phyloP scores from a whole-genome alignment of 2,797 vertebrate species.

The Lepilemur ruficaudatus region DNA sequence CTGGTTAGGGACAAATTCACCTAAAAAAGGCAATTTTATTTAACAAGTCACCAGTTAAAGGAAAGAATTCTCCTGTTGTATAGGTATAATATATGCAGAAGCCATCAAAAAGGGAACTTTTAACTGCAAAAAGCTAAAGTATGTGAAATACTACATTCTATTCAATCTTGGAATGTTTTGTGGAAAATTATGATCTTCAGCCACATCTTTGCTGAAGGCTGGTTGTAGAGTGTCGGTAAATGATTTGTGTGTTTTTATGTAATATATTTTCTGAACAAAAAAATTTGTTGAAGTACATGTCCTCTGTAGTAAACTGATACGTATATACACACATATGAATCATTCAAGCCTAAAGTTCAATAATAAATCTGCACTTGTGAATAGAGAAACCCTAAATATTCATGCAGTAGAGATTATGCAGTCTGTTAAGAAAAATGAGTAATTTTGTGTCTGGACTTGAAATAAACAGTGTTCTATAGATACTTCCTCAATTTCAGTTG shows the following conservation, averaged over 20 bases:
- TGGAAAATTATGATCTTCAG: slow-evolving; percentile 35
- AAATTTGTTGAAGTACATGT: slow-evolving; percentile 43
- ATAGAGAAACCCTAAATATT: slow-evolving; percentile 60
- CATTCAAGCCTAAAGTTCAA: slow-evolving; percentile 58
- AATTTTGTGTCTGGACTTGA: slow-evolving; percentile 71
- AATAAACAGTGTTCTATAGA: slow-evolving; percentile 77
- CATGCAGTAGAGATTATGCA: slow-evolving; percentile 62
- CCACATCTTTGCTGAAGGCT: slow-evolving; percentile 35
- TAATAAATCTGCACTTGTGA: slow-evolving; percentile 54
- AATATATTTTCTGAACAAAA: slow-evolving; percentile 59
- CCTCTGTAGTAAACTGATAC: slow-evolving; percentile 49
- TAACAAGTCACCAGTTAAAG: neutral
- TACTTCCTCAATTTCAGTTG: slow-evolving; percentile 38
- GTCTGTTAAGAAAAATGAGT: slow-evolving; percentile 69
- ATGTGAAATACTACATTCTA: slow-evolving; percentile 3
- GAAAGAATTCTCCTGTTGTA: neutral
- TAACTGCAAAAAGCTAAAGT: slow-evolving; percentile 18
- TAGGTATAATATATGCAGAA: neutral
- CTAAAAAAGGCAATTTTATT: neutral
- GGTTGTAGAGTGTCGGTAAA: slow-evolving; percentile 33
- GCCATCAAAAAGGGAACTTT: neutral
- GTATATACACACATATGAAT: neutral
- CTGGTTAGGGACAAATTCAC: neutral
- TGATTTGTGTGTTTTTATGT: slow-evolving; percentile 60
- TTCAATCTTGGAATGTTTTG: neutral